These are phyloP conservation scores for Synergus itoensis DNA, from an alignment of 2,888 invertebrate species.

Conservation along the genomic window DNA sequence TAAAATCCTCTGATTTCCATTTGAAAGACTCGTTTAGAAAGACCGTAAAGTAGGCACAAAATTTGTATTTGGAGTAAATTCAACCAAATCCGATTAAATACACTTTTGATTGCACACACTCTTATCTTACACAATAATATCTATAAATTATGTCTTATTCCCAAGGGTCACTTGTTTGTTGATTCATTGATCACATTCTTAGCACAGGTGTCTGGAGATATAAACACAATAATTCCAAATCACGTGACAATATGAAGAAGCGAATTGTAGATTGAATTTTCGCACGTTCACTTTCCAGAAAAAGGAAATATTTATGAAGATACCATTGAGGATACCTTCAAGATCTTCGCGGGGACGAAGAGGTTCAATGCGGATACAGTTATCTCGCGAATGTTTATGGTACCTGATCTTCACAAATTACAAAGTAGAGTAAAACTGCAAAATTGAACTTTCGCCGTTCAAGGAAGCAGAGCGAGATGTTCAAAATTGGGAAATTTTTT, in stretches of 20 bases:
- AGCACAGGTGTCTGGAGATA: background rate
- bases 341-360: background rate
- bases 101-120: slow-evolving; percentile 4
- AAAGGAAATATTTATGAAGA: background rate
- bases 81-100: background rate
- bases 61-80: too few species aligned
- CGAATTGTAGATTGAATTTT: background rate
- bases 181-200: background rate
- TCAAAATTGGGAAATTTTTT: background rate
- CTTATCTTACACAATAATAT: background rate
- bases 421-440: background rate
- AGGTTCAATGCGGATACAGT: slow-evolving; percentile 4
- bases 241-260: background rate
- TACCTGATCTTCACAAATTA: background rate
- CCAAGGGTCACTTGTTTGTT: background rate
- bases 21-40: background rate
- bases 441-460: background rate
- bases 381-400: background rate
- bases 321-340: background rate
- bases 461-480: background rate
- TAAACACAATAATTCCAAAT: slow-evolving; percentile 5
- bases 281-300: background rate
- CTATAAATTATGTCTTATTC: background rate
- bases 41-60: too few species aligned
- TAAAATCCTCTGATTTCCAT: background rate